A percentile compares a stretch with the other conserved stretches of the same genome.
Conservation (phyloP, 2,113 vertebrate genomes). For the Perccottus glenii region DNA sequence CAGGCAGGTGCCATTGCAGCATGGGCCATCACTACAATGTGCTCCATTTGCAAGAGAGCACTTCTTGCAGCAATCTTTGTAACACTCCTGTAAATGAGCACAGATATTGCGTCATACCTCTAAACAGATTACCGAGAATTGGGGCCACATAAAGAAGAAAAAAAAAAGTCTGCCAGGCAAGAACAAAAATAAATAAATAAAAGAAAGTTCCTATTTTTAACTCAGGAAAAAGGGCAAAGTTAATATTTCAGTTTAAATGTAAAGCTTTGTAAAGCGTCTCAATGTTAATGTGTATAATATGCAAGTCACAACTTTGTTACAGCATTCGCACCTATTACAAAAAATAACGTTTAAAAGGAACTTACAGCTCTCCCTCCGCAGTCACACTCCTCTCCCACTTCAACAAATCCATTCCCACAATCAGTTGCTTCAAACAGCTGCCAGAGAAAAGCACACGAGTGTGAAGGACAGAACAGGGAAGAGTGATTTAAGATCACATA, state of each 20-base stretch:
- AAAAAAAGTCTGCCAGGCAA: neutral
- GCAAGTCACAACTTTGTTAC: neutral
- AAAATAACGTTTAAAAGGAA: neutral
- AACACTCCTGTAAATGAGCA: constrained; percentile 86
- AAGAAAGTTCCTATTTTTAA: neutral
- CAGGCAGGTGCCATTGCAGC: constrained; percentile 93
- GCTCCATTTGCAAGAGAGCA: constrained; percentile 96
- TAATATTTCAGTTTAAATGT: too few relatives aligned
- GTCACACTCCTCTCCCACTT: constrained; percentile 96
- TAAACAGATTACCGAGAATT: constrained; percentile 9
- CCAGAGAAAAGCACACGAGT: constrained; percentile 48
- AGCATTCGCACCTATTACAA: neutral
- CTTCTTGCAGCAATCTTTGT: constrained; percentile 95
- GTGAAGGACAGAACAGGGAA: neutral
- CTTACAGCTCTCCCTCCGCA: constrained; percentile 90
- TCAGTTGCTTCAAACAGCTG: constrained; percentile 92
- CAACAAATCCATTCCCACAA: constrained; percentile 97
- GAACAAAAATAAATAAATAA: neutral
- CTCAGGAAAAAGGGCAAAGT: too few relatives aligned
- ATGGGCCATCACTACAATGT: constrained; percentile 95
- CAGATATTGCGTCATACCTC: neutral
- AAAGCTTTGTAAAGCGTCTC: neutral
- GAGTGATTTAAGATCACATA: neutral
- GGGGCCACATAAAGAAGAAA: constrained; percentile 5
- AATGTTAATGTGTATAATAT: neutral